phyloP scores from a whole-genome alignment of 1,140 invertebrate genomes.

The Octopus bimaculoides region DNA sequence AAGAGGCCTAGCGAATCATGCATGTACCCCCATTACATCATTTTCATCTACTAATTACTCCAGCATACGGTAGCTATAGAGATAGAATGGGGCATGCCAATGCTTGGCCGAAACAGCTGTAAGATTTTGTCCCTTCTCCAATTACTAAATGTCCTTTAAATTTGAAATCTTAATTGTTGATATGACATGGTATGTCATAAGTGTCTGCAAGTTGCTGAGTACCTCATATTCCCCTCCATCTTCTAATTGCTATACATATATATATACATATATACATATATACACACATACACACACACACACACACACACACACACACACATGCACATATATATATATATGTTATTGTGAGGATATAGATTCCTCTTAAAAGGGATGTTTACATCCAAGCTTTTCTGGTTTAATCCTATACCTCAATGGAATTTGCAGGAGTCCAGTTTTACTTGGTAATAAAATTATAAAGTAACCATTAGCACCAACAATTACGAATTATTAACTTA shows the following conservation, averaged over 20 bases:
- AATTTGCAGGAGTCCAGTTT: neutral
- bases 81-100: too few species aligned
- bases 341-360: neutral
- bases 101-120: too few species aligned
- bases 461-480: neutral
- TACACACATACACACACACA: conserved; percentile 4
- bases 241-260: neutral
- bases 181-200: too few species aligned
- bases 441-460: neutral
- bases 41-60: too few species aligned
- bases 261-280: neutral
- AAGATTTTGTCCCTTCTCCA: too few species aligned
- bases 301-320: conserved; percentile 9
- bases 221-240: too few species aligned
- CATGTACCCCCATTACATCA: too few species aligned
- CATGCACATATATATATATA: conserved; percentile 6
- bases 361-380: neutral
- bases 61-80: too few species aligned
- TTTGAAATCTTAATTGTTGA: too few species aligned
- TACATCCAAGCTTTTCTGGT: neutral
- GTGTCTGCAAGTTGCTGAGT: too few species aligned
- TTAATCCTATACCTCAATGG: neutral
- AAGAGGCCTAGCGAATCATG: too few species aligned
- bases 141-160: too few species aligned
- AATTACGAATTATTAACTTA: neutral